Percentiles rank a stretch among this genome's conserved stretches.
phyloP scores from a whole-genome alignment of 2,888 invertebrate genomes.

The Lithophane socia region DNA sequence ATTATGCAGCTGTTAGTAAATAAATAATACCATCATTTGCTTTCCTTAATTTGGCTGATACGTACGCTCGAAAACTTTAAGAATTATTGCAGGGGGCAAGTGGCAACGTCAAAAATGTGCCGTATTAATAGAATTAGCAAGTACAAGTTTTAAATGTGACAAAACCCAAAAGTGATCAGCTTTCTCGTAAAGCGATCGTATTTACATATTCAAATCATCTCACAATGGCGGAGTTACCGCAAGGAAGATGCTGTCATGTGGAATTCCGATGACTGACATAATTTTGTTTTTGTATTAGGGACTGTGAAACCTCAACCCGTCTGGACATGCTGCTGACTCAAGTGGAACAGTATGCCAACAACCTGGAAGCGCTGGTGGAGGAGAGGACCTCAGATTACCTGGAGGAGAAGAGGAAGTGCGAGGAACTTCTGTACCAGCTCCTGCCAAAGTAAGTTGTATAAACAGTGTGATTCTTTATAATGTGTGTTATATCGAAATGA shows the following conservation, averaged over 20 bases:
- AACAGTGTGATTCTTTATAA: no score
- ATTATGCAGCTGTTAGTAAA: background rate
- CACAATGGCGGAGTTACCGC: background rate
- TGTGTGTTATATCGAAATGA: no score
- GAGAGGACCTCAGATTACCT: slow-evolving; percentile 99
- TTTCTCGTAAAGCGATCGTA: no score
- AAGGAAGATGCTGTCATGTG: background rate
- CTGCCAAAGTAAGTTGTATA: slow-evolving; percentile 94
- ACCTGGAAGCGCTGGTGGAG: slow-evolving; percentile 98
- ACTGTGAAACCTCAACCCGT: slow-evolving; percentile 97
- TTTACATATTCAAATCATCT: background rate
- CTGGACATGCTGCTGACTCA: slow-evolving; percentile 98
- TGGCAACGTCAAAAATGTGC: no score
- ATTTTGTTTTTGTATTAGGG: slow-evolving; percentile 88
- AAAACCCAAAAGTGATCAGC: no score
- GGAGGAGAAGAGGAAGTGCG: slow-evolving; percentile 99
- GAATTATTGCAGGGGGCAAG: no score
- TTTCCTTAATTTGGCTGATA: background rate
- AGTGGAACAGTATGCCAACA: slow-evolving; percentile 99
- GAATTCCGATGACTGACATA: background rate
- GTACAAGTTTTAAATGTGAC: no score
- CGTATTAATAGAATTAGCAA: no score
- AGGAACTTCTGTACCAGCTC: slow-evolving; percentile 98
- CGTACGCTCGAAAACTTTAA: no score
- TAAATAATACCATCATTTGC: background rate